These are phyloP conservation scores for Phymanthus crucifer DNA, from an alignment of 92 coral and sea anemone species.

Conservation along the genomic window DNA sequence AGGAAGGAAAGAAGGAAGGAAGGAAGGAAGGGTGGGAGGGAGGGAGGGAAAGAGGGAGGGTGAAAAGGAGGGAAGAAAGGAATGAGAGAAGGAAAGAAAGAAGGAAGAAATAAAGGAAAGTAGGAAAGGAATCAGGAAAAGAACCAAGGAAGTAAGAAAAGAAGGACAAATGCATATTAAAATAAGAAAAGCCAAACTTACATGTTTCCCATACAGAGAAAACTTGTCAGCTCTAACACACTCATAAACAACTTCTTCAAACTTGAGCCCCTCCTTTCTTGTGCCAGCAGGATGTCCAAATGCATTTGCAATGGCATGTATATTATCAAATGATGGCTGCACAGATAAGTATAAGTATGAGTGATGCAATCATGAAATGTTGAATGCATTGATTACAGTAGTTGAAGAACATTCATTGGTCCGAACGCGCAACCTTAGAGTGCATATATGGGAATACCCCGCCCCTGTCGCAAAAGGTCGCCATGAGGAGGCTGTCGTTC, in stretches of 20 bases:
- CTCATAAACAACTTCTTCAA: slow-evolving; percentile 77
- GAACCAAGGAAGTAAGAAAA: no score
- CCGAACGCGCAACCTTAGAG: no score
- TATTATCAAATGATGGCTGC: slow-evolving; percentile 90
- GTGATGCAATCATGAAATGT: not conserved
- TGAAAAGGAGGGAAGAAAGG: not conserved
- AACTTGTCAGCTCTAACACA: slow-evolving; percentile 96
- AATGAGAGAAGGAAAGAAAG: not conserved
- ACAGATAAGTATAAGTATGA: not conserved
- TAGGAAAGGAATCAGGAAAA: not conserved
- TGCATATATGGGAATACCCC: no score
- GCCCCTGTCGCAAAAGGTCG: no score
- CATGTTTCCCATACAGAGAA: slow-evolving; percentile 95
- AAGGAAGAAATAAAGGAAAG: not conserved
- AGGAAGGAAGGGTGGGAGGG: not conserved
- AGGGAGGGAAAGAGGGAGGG: not conserved
- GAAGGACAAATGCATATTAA: not conserved
- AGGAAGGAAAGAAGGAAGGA: not conserved
- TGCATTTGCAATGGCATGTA: slow-evolving; percentile 75
- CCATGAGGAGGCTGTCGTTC: no score
- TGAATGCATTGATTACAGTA: no score
- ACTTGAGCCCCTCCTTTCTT: slow-evolving; percentile 82
- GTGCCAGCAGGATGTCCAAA: slow-evolving; percentile 77
- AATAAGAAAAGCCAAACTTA: slow-evolving; percentile 25
- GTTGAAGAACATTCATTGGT: no score